Conservation (phyloP, 2,888 invertebrate species). For the Dicyrtoma fusca region DNA sequence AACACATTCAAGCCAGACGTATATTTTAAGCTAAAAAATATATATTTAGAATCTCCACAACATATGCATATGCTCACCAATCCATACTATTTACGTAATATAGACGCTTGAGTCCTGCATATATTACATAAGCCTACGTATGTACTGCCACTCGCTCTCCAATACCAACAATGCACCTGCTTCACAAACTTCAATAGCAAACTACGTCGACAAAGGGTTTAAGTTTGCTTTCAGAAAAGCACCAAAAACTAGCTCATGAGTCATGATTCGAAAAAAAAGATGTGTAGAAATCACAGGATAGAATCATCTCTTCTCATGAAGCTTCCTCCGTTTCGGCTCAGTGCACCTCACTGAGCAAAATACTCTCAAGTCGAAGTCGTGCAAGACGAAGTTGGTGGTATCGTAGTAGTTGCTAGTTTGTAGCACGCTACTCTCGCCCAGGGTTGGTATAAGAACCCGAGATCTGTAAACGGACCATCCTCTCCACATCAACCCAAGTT, state of each 20-base stretch:
- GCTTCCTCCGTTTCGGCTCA: conserved; percentile 44
- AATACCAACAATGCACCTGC: not conserved
- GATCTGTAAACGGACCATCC: no score
- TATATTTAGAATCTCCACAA: not conserved
- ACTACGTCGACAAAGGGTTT: conserved; percentile 11
- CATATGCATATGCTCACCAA: not conserved
- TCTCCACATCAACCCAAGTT: no score
- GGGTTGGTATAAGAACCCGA: no score
- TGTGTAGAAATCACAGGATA: conserved; percentile 24
- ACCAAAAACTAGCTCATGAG: conserved; percentile 6
- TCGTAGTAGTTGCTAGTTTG: no score
- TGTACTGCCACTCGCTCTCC: not conserved
- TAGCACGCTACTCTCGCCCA: no score
- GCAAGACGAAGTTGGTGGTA: conserved; percentile 29
- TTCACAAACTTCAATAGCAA: not conserved
- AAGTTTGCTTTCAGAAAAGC: conserved; percentile 9
- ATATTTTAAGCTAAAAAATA: no score
- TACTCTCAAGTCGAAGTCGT: conserved; percentile 46
- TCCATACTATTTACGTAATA: not conserved
- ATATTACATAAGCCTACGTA: not conserved
- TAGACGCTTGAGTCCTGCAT: not conserved
- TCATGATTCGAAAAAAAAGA: not conserved
- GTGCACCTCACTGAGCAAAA: conserved; percentile 46
- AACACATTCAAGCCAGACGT: no score
- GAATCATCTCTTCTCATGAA: conserved; percentile 38